These are phyloP conservation scores for Dyspetes luteomarginatus DNA, from an alignment of 2,888 invertebrate species.

Conservation along the genomic window DNA sequence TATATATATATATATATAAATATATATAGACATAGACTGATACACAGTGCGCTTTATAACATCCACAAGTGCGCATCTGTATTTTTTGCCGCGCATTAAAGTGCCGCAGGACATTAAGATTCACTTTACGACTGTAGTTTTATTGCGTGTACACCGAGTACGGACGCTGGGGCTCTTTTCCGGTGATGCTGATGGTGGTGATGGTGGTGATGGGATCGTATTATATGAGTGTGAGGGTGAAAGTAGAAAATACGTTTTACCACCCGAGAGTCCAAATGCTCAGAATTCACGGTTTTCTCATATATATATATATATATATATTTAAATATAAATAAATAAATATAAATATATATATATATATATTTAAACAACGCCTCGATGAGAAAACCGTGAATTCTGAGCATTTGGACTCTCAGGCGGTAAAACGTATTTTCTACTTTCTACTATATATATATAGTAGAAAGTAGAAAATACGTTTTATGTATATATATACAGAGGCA, in stretches of 20 bases:
- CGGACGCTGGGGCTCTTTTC: neutral
- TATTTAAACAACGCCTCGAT: too few species aligned
- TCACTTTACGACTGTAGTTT: conserved; percentile 66
- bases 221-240: conserved; percentile 23
- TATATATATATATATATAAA: conserved; percentile 1
- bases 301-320: too few species aligned
- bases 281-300: conserved; percentile 43
- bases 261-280: conserved; percentile 48
- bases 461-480: too few species aligned
- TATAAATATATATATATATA: too few species aligned
- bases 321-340: too few species aligned
- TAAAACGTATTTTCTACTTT: conserved; percentile 59
- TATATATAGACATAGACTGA: neutral
- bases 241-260: conserved; percentile 59
- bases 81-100: conserved; percentile 44
- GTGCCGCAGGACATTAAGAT: conserved; percentile 63
- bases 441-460: too few species aligned
- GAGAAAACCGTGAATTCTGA: conserved; percentile 43
- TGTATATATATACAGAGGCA: too few species aligned
- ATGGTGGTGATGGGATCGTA: conserved; percentile 14
- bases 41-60: too few species aligned
- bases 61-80: conserved; percentile 27
- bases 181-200: neutral
- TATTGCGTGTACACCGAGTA: conserved; percentile 60
- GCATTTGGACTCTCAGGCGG: conserved; percentile 47